These are phyloP conservation scores for Sparus aurata DNA, from an alignment of 2,797 vertebrate genomes.

Conservation along the genomic window DNA sequence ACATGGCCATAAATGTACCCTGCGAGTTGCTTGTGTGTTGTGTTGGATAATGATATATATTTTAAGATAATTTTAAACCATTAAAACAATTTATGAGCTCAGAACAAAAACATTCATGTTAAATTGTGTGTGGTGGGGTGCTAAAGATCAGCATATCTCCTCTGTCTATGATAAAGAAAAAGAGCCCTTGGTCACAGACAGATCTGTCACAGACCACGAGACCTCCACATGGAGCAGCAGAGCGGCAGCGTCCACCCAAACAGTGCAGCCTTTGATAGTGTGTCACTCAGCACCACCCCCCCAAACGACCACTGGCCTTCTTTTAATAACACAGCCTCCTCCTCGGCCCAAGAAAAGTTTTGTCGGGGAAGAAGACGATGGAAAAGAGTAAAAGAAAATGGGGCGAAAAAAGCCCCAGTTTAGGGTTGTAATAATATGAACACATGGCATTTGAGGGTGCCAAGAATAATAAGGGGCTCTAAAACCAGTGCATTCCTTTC, in stretches of 20 bases:
- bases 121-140: neutral
- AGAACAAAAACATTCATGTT: slow-evolving; percentile 25
- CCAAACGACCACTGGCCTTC: slow-evolving; percentile 70
- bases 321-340: slow-evolving; percentile 82
- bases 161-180: slow-evolving; percentile 20
- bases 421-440: slow-evolving; percentile 86
- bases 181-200: slow-evolving; percentile 57
- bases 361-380: slow-evolving; percentile 56
- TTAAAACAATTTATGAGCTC: neutral
- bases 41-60: neutral
- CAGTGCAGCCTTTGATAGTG: slow-evolving; percentile 83
- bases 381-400: slow-evolving; percentile 68
- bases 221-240: slow-evolving; percentile 71
- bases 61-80: neutral
- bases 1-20: neutral
- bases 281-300: slow-evolving; percentile 76
- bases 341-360: slow-evolving; percentile 55
- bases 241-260: slow-evolving; percentile 74
- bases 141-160: slow-evolving; percentile 41
- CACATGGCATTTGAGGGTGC: slow-evolving; percentile 83
- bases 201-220: slow-evolving; percentile 76
- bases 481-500: slow-evolving; percentile 87
- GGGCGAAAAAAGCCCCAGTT: slow-evolving; percentile 64
- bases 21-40: neutral
- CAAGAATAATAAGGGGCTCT: slow-evolving; percentile 87